phyloP scores from a whole-genome alignment of 92 coral and sea anemone genomes.

The Plumapathes pennacea region DNA sequence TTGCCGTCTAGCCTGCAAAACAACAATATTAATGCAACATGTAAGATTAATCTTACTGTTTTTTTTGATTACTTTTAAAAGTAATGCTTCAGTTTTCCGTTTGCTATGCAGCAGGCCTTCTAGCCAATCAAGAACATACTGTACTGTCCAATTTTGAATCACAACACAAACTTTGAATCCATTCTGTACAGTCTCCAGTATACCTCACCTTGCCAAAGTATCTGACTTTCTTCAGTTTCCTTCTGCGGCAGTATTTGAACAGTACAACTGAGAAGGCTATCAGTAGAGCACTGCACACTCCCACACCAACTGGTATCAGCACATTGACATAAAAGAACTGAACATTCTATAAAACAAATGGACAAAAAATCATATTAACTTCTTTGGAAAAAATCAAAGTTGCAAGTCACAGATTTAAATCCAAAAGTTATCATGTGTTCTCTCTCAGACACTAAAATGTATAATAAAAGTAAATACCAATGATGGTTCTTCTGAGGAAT shows the following conservation, averaged over 20 bases:
- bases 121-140: too few species aligned
- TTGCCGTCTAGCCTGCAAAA: constrained; percentile 62
- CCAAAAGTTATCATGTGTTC: too few species aligned
- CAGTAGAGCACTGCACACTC: constrained; percentile 79
- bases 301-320: constrained; percentile 83
- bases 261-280: constrained; percentile 83
- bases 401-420: background rate
- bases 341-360: constrained; percentile 40
- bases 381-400: background rate
- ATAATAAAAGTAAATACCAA: too few species aligned
- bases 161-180: background rate
- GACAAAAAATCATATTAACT: background rate
- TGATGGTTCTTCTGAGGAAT: too few species aligned
- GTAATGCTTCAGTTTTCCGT: too few species aligned
- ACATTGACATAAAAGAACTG: constrained; percentile 78
- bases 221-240: constrained; percentile 88
- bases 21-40: background rate
- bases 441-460: too few species aligned
- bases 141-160: background rate
- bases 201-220: constrained; percentile 93
- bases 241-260: constrained; percentile 80
- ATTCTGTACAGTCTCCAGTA: too few species aligned
- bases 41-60: too few species aligned
- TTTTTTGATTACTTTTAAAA: too few species aligned
- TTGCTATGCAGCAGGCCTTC: too few species aligned